phyloP scores from a whole-genome alignment of 1,140 invertebrate species.

The Tetragonula clypearis region DNA sequence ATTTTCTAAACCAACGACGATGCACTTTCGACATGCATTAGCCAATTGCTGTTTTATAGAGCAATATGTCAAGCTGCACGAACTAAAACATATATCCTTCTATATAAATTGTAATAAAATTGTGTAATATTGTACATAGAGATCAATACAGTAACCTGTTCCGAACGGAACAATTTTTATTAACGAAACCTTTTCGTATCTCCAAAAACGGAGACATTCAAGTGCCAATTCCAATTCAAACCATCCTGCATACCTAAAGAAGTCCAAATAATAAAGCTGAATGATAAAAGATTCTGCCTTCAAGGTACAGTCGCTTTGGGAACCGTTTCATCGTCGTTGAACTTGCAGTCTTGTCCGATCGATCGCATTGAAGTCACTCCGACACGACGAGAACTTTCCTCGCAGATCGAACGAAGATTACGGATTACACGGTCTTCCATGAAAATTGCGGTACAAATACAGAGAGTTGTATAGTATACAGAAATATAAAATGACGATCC shows the following conservation, averaged over 20 bases:
- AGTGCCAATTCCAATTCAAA: too few relatives aligned
- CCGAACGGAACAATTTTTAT: too few relatives aligned
- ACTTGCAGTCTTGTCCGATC: background rate
- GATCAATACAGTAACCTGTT: too few relatives aligned
- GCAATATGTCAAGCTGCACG: too few relatives aligned
- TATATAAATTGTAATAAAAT: too few relatives aligned
- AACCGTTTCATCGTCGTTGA: background rate
- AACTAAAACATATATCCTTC: too few relatives aligned
- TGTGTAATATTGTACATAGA: too few relatives aligned
- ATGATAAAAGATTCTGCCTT: background rate
- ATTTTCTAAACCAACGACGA: too few relatives aligned
- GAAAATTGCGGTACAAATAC: background rate
- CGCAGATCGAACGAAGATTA: background rate
- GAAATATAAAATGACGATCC: background rate
- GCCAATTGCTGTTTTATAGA: too few relatives aligned
- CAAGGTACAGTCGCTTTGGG: background rate
- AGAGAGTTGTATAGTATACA: background rate
- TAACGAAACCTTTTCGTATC: too few relatives aligned
- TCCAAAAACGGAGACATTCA: too few relatives aligned
- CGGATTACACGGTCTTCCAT: background rate
- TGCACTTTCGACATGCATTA: too few relatives aligned
- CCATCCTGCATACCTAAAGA: background rate
- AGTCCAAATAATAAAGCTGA: background rate
- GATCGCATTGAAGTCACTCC: background rate
- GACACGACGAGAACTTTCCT: slow-evolving; percentile 1